Evolutionary conservation across 2,888 invertebrate genomes (phyloP).

Genomic region (Cheilosia scutellata): DNA sequence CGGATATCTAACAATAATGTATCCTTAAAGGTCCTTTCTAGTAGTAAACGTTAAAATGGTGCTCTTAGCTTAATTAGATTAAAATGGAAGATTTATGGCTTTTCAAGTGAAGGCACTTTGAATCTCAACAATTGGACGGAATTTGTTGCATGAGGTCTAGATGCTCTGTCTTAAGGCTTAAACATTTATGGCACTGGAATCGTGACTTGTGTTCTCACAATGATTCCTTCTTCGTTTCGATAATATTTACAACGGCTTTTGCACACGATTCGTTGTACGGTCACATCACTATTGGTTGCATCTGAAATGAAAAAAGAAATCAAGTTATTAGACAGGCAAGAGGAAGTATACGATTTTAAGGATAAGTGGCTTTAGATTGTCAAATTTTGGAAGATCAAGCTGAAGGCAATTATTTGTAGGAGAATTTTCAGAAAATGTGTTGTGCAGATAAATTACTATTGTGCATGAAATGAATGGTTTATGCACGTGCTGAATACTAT

Average conservation of each 20-base stretch:
- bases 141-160: constrained; percentile 76
- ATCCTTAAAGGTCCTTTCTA: constrained; percentile 48
- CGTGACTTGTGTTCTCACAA: constrained; percentile 42
- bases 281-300: constrained; percentile 67
- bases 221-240: constrained; percentile 62
- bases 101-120: constrained; percentile 78
- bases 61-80: constrained; percentile 71
- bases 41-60: constrained; percentile 48
- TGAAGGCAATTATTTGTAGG: too few relatives aligned
- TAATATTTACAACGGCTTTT: constrained; percentile 63
- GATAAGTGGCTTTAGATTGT: too few relatives aligned
- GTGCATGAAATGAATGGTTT: too few relatives aligned
- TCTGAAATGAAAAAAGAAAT: constrained; percentile 46
- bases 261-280: constrained; percentile 51
- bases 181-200: constrained; percentile 75
- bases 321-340: neutral
- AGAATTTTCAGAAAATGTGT: too few relatives aligned
- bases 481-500: too few relatives aligned
- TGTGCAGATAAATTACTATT: too few relatives aligned
- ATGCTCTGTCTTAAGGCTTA: constrained; percentile 73
- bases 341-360: neutral
- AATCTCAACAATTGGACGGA: constrained; percentile 80
- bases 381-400: neutral
- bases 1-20: constrained; percentile 14
- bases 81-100: constrained; percentile 65